These are phyloP conservation scores for Hippolais icterina DNA, from an alignment of 2,113 vertebrate genomes.

Conservation along the genomic window DNA sequence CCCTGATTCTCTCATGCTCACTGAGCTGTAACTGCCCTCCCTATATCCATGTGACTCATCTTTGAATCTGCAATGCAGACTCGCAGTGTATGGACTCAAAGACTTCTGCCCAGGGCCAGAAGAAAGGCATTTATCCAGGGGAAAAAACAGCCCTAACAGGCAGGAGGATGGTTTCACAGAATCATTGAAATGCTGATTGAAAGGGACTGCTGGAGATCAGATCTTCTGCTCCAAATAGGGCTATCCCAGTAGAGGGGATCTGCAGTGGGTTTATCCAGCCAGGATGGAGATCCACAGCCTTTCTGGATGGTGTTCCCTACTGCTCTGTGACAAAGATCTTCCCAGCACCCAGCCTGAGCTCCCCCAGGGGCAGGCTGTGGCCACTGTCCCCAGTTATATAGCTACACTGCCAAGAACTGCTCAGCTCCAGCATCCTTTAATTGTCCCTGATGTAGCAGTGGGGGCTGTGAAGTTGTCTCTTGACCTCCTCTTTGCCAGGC, in stretches of 20 bases:
- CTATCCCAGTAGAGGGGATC: not conserved
- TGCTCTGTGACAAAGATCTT: not conserved
- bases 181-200: not conserved
- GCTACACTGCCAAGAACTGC: not conserved
- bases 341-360: not conserved
- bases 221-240: not conserved
- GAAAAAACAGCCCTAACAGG: not conserved
- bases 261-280: not conserved
- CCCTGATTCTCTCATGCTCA: not conserved
- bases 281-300: not conserved
- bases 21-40: not conserved
- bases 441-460: not conserved
- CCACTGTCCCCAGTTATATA: not conserved
- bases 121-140: not conserved
- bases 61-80: not conserved
- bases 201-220: not conserved
- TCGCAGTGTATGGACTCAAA: not conserved
- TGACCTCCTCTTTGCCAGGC: not conserved
- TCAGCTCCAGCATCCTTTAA: not conserved
- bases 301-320: not conserved
- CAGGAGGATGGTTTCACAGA: not conserved
- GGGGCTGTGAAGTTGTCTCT: not conserved
- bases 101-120: not conserved
- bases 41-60: not conserved
- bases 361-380: not conserved